Evolutionary conservation across 2,113 vertebrate genomes (phyloP).

Genomic region (Myrmecobius fasciatus): DNA sequence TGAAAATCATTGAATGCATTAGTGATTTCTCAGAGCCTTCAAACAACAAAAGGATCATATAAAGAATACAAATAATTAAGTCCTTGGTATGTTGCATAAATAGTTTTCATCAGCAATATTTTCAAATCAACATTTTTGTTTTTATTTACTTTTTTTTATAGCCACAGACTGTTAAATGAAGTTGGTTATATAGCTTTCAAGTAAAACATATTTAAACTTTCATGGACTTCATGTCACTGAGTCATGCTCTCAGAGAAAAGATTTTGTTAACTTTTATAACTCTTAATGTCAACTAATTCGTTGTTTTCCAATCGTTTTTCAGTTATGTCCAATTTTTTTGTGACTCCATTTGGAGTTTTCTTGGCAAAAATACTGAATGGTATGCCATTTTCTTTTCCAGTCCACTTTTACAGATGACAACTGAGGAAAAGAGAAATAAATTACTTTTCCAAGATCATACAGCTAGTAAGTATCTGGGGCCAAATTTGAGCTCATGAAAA

Average conservation of each 20-base stretch:
- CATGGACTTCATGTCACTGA: slow-evolving; percentile 13
- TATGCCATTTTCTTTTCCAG: not conserved
- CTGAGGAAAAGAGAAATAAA: not conserved
- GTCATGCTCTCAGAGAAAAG: slow-evolving; percentile 27
- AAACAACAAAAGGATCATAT: not conserved
- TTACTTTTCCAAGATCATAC: not conserved
- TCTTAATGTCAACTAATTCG: not conserved
- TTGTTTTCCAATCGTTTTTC: not conserved
- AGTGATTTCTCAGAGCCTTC: not conserved
- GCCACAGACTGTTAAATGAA: slow-evolving; percentile 34
- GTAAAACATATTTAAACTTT: not conserved
- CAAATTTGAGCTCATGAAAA: not conserved
- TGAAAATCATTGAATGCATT: not conserved
- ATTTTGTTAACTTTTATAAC: not conserved
- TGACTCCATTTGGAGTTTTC: not conserved
- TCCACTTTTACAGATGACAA: not conserved
- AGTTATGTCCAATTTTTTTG: not conserved
- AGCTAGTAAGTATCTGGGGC: not conserved
- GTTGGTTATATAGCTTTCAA: not conserved
- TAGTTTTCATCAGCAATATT: not conserved
- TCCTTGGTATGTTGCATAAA: not conserved
- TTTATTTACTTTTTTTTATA: not conserved
- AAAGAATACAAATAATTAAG: not conserved
- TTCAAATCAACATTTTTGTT: not conserved
- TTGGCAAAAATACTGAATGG: not conserved